These are phyloP conservation scores for Lepidocyrtoides sp. DNA, from an alignment of 2,888 invertebrate species.

Conservation along the genomic window DNA sequence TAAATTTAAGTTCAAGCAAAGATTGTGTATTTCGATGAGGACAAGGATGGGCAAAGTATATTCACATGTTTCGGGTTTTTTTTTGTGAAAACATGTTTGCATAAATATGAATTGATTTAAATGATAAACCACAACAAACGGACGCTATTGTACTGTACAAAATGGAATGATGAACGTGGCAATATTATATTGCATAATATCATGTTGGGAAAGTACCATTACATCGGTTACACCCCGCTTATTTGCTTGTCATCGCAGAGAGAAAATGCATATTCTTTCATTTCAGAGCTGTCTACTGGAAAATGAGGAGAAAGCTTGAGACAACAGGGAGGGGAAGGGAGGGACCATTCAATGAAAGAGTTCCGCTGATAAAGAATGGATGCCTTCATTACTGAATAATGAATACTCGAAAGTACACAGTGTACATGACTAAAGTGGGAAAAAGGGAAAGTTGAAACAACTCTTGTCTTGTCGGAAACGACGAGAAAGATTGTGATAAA, in stretches of 20 bases:
- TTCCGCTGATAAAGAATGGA: constrained; percentile 42
- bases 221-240: too few species aligned
- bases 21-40: not conserved
- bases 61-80: not conserved
- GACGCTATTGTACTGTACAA: too few species aligned
- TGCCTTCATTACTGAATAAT: constrained; percentile 62
- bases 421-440: not conserved
- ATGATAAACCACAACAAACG: too few species aligned
- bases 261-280: not conserved
- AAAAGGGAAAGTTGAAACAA: not conserved
- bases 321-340: not conserved
- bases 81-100: not conserved
- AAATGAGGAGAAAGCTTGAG: constrained; percentile 6
- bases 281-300: not conserved
- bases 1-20: not conserved
- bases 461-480: constrained; percentile 33
- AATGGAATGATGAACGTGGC: too few species aligned
- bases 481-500: not conserved
- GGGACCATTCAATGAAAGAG: not conserved
- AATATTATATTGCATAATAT: too few species aligned
- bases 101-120: too few species aligned
- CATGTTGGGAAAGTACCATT: too few species aligned
- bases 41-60: too few species aligned
- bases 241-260: too few species aligned
- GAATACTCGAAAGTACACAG: not conserved